Percentiles rank a stretch among this genome's conserved stretches.
phyloP scores from a whole-genome alignment of 2,888 invertebrate genomes.

The Brachyopa scutellaris region DNA sequence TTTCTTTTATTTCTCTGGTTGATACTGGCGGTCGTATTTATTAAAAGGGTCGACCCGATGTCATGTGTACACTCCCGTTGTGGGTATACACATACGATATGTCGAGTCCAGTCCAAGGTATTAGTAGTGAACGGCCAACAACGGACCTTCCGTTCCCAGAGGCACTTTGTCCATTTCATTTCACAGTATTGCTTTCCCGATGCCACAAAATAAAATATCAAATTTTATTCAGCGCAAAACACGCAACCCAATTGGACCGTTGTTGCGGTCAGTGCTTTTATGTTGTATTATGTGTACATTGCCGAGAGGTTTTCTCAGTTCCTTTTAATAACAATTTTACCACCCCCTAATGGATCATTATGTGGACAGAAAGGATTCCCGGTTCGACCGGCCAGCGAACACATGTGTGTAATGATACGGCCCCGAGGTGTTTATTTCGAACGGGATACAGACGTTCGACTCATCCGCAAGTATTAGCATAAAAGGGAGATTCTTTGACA shows the following conservation, averaged over 20 bases:
- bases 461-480: constrained; percentile 50
- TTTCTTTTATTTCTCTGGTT: constrained; percentile 29
- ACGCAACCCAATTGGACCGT: constrained; percentile 59
- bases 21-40: constrained; percentile 40
- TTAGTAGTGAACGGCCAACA: constrained; percentile 20
- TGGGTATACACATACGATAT: too few relatives aligned
- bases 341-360: constrained; percentile 72
- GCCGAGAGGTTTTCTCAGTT: constrained; percentile 61
- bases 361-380: constrained; percentile 54
- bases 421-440: constrained; percentile 65
- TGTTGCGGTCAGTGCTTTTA: constrained; percentile 68
- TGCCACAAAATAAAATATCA: constrained; percentile 68
- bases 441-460: constrained; percentile 10
- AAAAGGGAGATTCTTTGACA: constrained; percentile 27
- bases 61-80: too few relatives aligned
- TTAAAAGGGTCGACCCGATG: constrained; percentile 52
- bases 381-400: constrained; percentile 18
- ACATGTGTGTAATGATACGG: constrained; percentile 57
- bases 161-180: constrained; percentile 57
- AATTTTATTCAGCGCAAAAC: constrained; percentile 65
- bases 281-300: constrained; percentile 34
- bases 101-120: constrained; percentile 44
- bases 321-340: constrained; percentile 69
- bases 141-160: constrained; percentile 49
- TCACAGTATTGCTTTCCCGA: constrained; percentile 57